phyloP scores from a whole-genome alignment of 2,113 vertebrate genomes.

The Plestiodon gilberti region DNA sequence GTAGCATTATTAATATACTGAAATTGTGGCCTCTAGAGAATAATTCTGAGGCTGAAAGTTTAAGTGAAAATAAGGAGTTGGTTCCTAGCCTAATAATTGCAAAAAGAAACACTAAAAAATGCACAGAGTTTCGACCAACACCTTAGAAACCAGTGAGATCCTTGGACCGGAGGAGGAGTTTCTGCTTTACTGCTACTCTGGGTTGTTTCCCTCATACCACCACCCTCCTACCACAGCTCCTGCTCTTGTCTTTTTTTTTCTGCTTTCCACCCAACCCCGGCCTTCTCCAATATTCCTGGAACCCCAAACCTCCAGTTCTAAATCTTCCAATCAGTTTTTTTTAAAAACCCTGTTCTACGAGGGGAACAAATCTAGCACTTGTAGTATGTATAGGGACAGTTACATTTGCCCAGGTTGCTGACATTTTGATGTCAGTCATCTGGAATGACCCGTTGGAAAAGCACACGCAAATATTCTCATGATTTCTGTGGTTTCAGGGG shows the following conservation, averaged over 20 bases:
- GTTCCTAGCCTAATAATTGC: not conserved
- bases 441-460: not conserved
- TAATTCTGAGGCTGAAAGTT: not conserved
- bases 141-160: not conserved
- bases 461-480: not conserved
- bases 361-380: not conserved
- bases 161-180: not conserved
- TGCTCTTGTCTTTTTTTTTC: not conserved
- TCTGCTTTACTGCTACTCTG: not conserved
- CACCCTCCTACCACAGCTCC: no score
- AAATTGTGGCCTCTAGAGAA: not conserved
- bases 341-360: not conserved
- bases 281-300: not conserved
- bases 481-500: not conserved
- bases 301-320: not conserved
- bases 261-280: not conserved
- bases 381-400: not conserved
- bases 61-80: not conserved
- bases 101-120: not conserved
- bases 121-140: not conserved
- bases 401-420: not conserved
- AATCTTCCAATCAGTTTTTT: not conserved
- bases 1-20: not conserved
- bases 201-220: not conserved
- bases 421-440: not conserved